Base-by-base conservation (phyloP, 64 coral and sea anemone species). In the Montipora sp. region DNA sequence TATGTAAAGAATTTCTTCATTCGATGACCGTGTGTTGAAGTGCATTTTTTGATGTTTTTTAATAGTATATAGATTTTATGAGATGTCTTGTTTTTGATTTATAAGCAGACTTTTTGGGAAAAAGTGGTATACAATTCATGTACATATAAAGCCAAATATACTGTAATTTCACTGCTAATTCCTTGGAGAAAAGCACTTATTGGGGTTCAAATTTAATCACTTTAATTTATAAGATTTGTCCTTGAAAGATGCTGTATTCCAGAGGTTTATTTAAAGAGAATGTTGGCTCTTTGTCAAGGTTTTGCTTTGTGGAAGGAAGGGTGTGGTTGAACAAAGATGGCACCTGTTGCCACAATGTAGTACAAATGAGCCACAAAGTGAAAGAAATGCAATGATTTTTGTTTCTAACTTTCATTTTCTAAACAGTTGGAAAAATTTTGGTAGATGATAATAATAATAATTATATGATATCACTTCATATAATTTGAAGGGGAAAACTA, bases 311-410 rank as follows among this genome's bases (percentile, higher is more conserved):
- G 58, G 23, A 47, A 68, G 59, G 80, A 83, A 85, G 82, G 82
- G 82, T 71, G 82, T 72, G 82, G 47, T 59, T 6, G 5, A 71
- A 70, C 82, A 85, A 67, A 66, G 43, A 9, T 48, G 60, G 5
- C 82, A 85, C 82, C 82, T 85, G 53, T 57, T 57, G 82, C n/a
- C 82, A 49, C 16, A 85, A 71, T 61, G 6, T 80, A 5, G 44
- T 21, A 18, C 36, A 3, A 83, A 67, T 16, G 60, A 67, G 1
- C 46, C 27, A 83, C 27, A 46, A 18, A 46, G 12, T 67, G 67
- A 67, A 46, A 14, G 36, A 36, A 36, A 36, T 36, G 36, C 36
- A 36, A 36, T 36, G 36, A 36, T 36, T 2, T 36, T 36, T 36
- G 1, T 36, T 36, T 36, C 36, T 36, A 36, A 36, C 36, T 36